These are phyloP conservation scores for Nesoenas mayeri DNA, from an alignment of 2,113 vertebrate genomes.

Conservation along the genomic window DNA sequence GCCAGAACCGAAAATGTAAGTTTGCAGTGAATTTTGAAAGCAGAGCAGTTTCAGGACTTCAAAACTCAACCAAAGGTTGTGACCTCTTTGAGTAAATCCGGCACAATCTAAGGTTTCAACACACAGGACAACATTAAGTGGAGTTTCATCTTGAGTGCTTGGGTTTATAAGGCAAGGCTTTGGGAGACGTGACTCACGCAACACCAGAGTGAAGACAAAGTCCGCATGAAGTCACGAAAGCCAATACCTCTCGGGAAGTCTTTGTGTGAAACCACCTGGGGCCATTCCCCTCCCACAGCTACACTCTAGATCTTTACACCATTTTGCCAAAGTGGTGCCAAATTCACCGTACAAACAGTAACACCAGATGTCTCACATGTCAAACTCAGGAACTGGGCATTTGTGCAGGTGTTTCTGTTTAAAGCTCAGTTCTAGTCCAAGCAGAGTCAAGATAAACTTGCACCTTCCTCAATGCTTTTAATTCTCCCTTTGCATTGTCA, in stretches of 20 bases:
- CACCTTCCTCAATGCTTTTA: background rate
- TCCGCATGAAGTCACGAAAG: background rate
- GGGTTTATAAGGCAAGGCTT: background rate
- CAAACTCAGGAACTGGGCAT: background rate
- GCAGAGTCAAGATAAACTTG: background rate
- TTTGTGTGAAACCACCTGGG: background rate
- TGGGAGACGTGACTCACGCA: background rate
- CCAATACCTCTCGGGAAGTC: background rate
- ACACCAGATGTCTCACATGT: background rate
- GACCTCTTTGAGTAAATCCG: background rate
- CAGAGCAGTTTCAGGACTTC: background rate
- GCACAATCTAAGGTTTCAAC: background rate
- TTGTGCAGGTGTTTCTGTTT: background rate
- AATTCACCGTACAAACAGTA: background rate
- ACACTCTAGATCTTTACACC: background rate
- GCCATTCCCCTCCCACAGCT: background rate
- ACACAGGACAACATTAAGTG: background rate
- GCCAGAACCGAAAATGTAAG: background rate
- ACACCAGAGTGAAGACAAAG: background rate
- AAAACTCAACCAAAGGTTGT: background rate
- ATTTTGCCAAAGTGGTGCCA: background rate
- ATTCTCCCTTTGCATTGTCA: background rate
- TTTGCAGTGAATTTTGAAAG: conserved; percentile 14
- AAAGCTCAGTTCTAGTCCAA: background rate
- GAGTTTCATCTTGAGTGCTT: background rate